phyloP scores from a whole-genome alignment of 2,113 vertebrate species.

The Australoheros scitulus region DNA sequence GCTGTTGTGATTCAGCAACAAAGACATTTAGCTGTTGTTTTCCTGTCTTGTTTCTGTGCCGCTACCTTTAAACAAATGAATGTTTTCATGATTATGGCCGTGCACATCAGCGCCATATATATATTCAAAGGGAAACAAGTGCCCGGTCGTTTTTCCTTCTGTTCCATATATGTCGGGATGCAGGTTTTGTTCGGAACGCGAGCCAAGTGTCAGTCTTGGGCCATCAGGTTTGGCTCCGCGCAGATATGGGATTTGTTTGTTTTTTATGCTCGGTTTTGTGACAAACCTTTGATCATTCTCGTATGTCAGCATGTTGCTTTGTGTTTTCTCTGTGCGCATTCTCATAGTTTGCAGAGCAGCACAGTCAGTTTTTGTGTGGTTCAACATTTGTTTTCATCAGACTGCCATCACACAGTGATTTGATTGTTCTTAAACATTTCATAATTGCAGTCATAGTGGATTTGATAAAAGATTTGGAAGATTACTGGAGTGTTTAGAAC shows the following conservation, averaged over 20 bases:
- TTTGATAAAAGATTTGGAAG: background rate
- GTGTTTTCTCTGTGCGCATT: constrained; percentile 35
- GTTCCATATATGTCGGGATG: constrained; percentile 50
- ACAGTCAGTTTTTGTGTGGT: constrained; percentile 21
- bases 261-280: constrained; percentile 49
- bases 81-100: constrained; percentile 57
- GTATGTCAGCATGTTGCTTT: constrained; percentile 66
- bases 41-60: constrained; percentile 60
- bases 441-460: background rate
- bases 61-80: constrained; percentile 60
- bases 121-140: constrained; percentile 39
- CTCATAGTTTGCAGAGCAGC: constrained; percentile 39
- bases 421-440: constrained; percentile 20
- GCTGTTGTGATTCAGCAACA: constrained; percentile 68
- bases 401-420: constrained; percentile 6
- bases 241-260: constrained; percentile 34
- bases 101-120: constrained; percentile 22
- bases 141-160: constrained; percentile 51
- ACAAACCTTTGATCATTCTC: constrained; percentile 53
- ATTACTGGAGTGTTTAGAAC: background rate
- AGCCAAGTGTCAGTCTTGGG: constrained; percentile 23
- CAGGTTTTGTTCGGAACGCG: constrained; percentile 10
- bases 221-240: constrained; percentile 11
- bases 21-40: constrained; percentile 71
- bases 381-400: constrained; percentile 52